Evolutionary conservation across 2,113 vertebrate species (phyloP), one percentile per base, ranked within the genome.

Genomic region (Sorex fumeus): DNA sequence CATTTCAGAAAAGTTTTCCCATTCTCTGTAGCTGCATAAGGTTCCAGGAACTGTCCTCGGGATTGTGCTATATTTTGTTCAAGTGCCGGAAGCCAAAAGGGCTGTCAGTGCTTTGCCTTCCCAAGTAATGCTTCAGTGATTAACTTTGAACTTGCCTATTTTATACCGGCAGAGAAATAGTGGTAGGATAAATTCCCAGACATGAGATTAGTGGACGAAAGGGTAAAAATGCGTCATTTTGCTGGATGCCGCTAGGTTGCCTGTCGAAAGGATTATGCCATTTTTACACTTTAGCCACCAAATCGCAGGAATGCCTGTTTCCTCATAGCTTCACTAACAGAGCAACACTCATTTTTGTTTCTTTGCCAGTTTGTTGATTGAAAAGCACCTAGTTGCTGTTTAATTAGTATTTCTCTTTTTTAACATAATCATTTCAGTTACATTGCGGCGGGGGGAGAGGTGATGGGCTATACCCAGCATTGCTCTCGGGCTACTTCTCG

Each of bases 291-390:
- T 88, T 75, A 86, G 27, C 32, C 13, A 30, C 32, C 57, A 50
- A 89, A 82, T 82, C 89, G 53, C 45, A 32, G 83, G 25, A 92
- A 23, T 77, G 28, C 64, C 11, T 91, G 1, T 95, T 93, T 91
- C 28, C 67, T 94, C n/a, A 81, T 19, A 91, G 23, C 6, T 89
- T 93, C 4, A 36, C 21, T 81, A 75, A 47, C 36, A 91, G 43
- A 84, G 23, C 90, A 91, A 88, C 91, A 91, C 82, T 77, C 50
- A 75, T 15, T 70, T 95, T 69, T 53, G 8, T 80, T 27, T 83
- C 93, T 94, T 95, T 95, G 60, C 30, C 43, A 84, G 28, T 70
- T 94, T 94, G 50, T 64, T 88, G 77, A 88, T 85, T 91, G 80
- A 89, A 80, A 90, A 92, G 67, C 74, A 88, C 30, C 23, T 72